Percentiles rank a stretch among this genome's conserved stretches.
Conservation (phyloP, 2,113 vertebrate species). For the Nibea albiflora region DNA sequence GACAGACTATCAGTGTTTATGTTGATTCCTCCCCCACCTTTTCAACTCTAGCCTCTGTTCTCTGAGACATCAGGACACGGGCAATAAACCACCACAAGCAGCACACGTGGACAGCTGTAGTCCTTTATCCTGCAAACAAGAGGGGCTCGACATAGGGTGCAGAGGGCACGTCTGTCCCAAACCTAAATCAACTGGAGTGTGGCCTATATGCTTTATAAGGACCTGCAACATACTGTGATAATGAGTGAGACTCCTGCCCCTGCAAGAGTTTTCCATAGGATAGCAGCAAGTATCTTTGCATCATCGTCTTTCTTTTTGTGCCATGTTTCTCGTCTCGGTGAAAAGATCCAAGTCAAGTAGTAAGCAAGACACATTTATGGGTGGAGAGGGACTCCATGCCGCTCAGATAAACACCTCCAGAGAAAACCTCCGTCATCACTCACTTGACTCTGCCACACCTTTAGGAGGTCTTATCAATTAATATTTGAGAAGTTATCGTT, state of each 20-base stretch:
- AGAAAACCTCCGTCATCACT: conserved; percentile 21
- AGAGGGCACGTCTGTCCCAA: conserved; percentile 64
- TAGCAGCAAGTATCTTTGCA: background rate
- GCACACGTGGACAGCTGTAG: conserved; percentile 60
- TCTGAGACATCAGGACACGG: conserved; percentile 50
- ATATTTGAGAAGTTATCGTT: conserved; percentile 23
- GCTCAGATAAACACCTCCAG: background rate
- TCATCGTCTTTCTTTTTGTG: background rate
- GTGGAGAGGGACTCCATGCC: background rate
- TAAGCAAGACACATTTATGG: background rate
- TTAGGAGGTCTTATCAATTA: conserved; percentile 19
- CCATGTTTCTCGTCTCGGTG: background rate
- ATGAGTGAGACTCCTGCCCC: background rate
- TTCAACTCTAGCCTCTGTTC: conserved; percentile 43
- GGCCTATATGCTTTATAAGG: conserved; percentile 43
- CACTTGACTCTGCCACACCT: conserved; percentile 18
- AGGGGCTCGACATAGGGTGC: conserved; percentile 57
- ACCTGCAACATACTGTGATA: conserved; percentile 21
- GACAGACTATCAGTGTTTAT: conserved; percentile 26
- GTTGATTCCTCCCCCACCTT: conserved; percentile 44
- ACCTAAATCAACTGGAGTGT: conserved; percentile 62
- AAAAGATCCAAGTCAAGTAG: background rate
- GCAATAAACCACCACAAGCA: conserved; percentile 70
- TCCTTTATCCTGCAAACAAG: conserved; percentile 72
- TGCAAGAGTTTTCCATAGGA: background rate